Percentiles rank a stretch among this genome's conserved stretches.
phyloP scores from a whole-genome alignment of 2,888 invertebrate genomes.

The Chouioia cunea region DNA sequence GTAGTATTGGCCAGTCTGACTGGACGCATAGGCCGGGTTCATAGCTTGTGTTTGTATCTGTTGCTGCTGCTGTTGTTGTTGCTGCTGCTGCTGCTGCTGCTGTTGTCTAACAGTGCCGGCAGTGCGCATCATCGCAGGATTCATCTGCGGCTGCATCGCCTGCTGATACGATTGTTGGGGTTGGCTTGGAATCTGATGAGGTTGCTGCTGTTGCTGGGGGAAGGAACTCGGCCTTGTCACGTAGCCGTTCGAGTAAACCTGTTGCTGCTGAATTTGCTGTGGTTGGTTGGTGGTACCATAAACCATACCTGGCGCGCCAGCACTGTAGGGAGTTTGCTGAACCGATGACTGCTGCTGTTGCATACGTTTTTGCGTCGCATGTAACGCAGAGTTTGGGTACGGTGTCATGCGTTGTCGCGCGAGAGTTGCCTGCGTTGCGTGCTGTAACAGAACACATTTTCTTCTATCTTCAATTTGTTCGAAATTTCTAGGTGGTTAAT shows the following conservation, averaged over 20 bases:
- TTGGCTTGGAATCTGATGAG: too few relatives aligned
- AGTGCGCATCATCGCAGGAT: too few relatives aligned
- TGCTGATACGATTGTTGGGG: too few relatives aligned
- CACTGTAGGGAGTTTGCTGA: not conserved
- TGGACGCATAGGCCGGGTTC: conserved; percentile 32
- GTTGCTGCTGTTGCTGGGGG: too few relatives aligned
- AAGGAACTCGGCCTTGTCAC: too few relatives aligned
- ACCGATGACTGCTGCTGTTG: conserved; percentile 57
- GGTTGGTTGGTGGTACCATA: too few relatives aligned
- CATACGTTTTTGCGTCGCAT: conserved; percentile 84
- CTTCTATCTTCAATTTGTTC: not conserved
- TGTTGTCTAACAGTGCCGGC: too few relatives aligned
- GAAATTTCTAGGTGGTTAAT: too few relatives aligned
- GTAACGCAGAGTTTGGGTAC: conserved; percentile 88
- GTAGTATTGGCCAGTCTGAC: conserved; percentile 48
- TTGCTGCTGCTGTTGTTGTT: conserved; percentile 45
- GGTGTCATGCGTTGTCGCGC: conserved; percentile 83
- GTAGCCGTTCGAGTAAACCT: too few relatives aligned
- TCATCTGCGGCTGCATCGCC: too few relatives aligned
- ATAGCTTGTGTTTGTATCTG: conserved; percentile 55
- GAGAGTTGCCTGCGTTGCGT: conserved; percentile 45
- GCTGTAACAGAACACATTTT: conserved; percentile 12
- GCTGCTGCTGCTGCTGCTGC: conserved; percentile 59
- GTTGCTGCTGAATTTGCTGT: too few relatives aligned
- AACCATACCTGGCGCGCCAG: too few relatives aligned